Evolutionary conservation across 2,888 invertebrate species (phyloP), one percentile per base, ranked within the genome.

Genomic region (Drosophila rellima): DNA sequence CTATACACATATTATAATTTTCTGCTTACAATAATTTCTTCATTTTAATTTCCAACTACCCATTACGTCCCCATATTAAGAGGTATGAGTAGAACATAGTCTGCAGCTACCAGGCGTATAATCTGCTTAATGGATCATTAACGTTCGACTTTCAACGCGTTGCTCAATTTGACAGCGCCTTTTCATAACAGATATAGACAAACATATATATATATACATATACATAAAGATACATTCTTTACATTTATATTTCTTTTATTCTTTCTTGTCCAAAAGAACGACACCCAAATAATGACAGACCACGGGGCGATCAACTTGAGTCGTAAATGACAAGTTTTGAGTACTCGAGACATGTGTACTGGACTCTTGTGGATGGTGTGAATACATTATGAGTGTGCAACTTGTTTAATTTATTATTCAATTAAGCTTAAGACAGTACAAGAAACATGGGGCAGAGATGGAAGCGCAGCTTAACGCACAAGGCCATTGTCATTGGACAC

Each of bases 111-210:
- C 37, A 65, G 72, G 73, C 85, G 74, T 77, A 81, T 87, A 86
- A 87, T 87, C 87, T 86, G 62, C 75, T 88, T 81, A 87, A 87
- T 89, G 88, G 81, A 89, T 87, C 87, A 88, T 89, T 89, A 86
- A 78, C 82, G 81, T 78, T 88, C 85, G 56, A 78, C 75, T 76
- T 76, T 76, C 78, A 56, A 62, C 71, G 67, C 74, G 54, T 81
- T 74, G 79, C 79, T 64, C 69, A 81, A 74, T 78, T 56, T 62
- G 78, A 66, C 78, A 78, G 63, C 72, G 78, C 59, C 76, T 76
- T 75, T 63, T 71, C 54, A 72, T 76, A 71, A 68, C 59, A 55
- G 42, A 59, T 55, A 54, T 61, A 55, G 37, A 26, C 26, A 39
- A 11, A 47, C 39, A 52, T 18, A n/a, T 51, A 37, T 26, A 20